phyloP scores from a whole-genome alignment of 2,888 invertebrate species.

The Bursaphelenchus okinawaensis region DNA sequence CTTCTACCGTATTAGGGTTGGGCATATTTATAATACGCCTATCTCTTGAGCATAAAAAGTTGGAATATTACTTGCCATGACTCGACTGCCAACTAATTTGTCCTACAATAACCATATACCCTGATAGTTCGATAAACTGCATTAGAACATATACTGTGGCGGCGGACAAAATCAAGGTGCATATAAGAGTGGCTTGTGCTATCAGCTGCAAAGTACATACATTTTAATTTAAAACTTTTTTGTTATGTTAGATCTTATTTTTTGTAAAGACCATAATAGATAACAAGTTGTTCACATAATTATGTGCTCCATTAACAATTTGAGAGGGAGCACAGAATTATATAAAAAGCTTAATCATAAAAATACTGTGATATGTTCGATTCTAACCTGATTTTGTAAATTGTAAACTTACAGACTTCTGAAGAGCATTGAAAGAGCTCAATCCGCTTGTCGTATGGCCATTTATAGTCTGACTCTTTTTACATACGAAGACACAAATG shows the following conservation, averaged over 20 bases:
- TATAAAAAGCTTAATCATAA: too few relatives aligned
- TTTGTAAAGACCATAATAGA: too few relatives aligned
- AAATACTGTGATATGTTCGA: too few relatives aligned
- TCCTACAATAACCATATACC: background rate
- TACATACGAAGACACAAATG: conserved; percentile 5
- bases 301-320: too few relatives aligned
- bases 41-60: background rate
- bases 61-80: background rate
- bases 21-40: too few relatives aligned
- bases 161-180: background rate
- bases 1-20: too few relatives aligned
- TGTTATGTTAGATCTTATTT: too few relatives aligned
- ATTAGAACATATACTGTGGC: background rate
- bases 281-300: too few relatives aligned
- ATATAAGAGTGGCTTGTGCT: background rate
- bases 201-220: background rate
- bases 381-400: background rate
- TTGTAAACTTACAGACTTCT: background rate
- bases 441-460: background rate
- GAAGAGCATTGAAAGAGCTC: background rate
- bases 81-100: background rate
- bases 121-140: background rate
- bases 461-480: background rate
- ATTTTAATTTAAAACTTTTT: too few relatives aligned
- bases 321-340: too few relatives aligned